Evolutionary conservation across 2,113 vertebrate species (phyloP).

Genomic region (Rhabdomys dilectus): DNA sequence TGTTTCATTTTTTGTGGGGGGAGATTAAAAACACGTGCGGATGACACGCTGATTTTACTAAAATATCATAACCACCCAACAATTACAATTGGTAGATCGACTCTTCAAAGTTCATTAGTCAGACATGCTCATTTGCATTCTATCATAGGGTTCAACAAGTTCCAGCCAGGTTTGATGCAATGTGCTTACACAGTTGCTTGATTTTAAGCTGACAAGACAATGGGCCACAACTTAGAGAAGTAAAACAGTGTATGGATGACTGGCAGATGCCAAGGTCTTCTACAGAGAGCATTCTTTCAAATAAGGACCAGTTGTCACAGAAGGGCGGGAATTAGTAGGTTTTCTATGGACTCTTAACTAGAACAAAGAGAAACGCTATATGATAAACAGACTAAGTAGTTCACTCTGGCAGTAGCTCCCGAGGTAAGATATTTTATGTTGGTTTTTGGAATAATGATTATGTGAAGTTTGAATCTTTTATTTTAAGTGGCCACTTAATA

Average conservation of each 20-base stretch:
- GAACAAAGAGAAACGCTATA: background rate
- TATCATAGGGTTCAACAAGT: conserved; percentile 13
- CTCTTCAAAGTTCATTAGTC: conserved; percentile 67
- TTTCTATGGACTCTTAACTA: conserved; percentile 14
- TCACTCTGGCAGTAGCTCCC: background rate
- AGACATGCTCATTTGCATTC: conserved; percentile 65
- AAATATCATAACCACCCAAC: conserved; percentile 65
- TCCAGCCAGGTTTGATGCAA: conserved; percentile 46
- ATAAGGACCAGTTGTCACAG: background rate
- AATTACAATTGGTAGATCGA: conserved; percentile 61
- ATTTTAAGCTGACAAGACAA: conserved; percentile 69
- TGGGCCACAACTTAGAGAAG: conserved; percentile 65
- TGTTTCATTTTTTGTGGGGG: conserved; percentile 19
- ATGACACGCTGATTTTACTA: conserved; percentile 60
- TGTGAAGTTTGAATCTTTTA: conserved; percentile 44
- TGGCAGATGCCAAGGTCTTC: conserved; percentile 24
- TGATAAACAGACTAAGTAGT: background rate
- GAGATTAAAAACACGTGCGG: conserved; percentile 52
- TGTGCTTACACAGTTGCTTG: conserved; percentile 41
- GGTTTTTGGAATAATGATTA: background rate
- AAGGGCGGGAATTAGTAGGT: background rate
- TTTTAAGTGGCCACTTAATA: background rate
- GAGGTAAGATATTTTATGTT: background rate
- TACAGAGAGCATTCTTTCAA: background rate
- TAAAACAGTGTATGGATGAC: background rate